Evolutionary conservation across 2,113 vertebrate species (phyloP), one percentile per base, ranked within the genome.

Genomic region (Oceanodroma tethys): DNA sequence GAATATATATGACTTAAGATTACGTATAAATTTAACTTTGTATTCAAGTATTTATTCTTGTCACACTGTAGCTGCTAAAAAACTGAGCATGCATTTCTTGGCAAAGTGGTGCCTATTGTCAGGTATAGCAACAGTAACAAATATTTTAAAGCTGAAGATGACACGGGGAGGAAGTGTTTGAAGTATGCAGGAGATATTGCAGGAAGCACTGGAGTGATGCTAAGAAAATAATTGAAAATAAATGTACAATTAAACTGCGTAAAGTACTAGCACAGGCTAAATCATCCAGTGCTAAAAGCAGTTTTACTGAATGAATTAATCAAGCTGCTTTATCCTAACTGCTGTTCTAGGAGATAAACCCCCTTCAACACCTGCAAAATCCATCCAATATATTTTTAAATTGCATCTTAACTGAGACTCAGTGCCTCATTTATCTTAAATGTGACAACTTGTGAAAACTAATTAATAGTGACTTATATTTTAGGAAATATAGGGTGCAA

Each of bases 141-240:
- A n/a, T 90, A 72, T 68, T 91, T 94, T 60, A 80, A 84, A 93
- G 56, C 7, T 40, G 30, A n/a, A 85, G 36, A 45, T 65, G 62
- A 60, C 36, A 79, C 53, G 63, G n/a, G n/a, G 60, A 87, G 12
- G 43, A 75, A 59, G 9, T 30, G n/a, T 79, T 47, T 59, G 50
- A 91, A 89, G 26, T 63, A 71, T 91, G 60, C 78, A 79, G 53
- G 29, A 79, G 84, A 55, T 81, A 82, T 10, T 72, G 36, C 72
- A 81, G 66, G 53, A 87, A 85, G 73, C 78, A 90, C 16, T 80
- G 81, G 36, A 72, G 70, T 91, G 71, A 68, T 90, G 34, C 81
- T 96, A 93, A 90, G 78, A 93, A 94, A 94, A 94, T 91, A 91
- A 91, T 76, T 95, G 91, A 90, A 96, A 94, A 89, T 85, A 81